Evolutionary conservation across 2,113 vertebrate genomes (phyloP).

Genomic region (Leiothrix lutea): DNA sequence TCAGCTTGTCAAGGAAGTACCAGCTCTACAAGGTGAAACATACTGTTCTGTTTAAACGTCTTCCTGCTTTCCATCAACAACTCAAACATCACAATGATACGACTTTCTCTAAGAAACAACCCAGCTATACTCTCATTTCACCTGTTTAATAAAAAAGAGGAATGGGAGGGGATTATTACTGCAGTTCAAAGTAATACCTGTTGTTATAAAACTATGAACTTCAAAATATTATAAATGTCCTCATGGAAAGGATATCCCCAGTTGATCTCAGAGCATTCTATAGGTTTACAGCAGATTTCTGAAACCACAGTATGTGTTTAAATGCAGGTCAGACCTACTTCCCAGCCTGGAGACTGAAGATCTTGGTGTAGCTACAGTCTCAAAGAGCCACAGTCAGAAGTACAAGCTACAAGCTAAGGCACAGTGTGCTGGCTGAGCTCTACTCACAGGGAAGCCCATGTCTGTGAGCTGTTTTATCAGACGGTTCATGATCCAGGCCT

Average conservation of each 20-base stretch:
- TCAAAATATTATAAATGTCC: background rate
- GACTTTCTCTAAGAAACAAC: background rate
- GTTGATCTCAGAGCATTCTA: background rate
- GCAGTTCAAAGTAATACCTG: background rate
- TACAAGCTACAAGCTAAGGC: background rate
- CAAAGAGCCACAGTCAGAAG: background rate
- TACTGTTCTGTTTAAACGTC: background rate
- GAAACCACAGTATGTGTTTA: background rate
- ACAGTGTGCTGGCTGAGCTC: background rate
- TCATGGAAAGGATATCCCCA: background rate
- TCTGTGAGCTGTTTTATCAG: slow-evolving; percentile 98
- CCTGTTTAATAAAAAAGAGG: background rate
- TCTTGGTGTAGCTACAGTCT: background rate
- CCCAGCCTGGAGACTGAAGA: background rate
- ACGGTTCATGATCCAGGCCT: slow-evolving; percentile 94
- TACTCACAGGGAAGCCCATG: slow-evolving; percentile 97
- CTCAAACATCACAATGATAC: background rate
- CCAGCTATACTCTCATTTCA: background rate
- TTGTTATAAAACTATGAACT: background rate
- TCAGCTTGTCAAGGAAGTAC: background rate
- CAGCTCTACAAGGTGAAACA: background rate
- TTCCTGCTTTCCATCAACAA: background rate
- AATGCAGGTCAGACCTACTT: background rate
- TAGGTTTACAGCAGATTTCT: background rate
- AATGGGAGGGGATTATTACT: background rate